These are phyloP conservation scores for Neotoma lepida DNA, from an alignment of 2,113 vertebrate genomes.

Conservation along the genomic window DNA sequence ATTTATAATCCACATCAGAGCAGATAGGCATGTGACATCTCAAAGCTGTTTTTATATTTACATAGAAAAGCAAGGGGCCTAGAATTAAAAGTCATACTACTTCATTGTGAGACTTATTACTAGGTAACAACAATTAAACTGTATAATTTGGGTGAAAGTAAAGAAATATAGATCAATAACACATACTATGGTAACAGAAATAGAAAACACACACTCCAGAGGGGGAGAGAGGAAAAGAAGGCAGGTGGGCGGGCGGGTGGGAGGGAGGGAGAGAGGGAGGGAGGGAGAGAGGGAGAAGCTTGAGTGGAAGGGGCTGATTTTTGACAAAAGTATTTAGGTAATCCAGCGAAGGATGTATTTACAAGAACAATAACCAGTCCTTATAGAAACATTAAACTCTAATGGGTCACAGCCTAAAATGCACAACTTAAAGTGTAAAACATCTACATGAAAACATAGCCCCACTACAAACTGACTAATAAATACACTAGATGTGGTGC, in stretches of 20 bases:
- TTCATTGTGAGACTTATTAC: neutral
- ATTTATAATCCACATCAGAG: neutral
- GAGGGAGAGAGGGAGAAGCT: neutral
- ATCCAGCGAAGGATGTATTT: neutral
- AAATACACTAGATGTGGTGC: neutral
- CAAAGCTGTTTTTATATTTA: conserved; percentile 20
- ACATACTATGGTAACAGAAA: neutral
- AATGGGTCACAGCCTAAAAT: neutral
- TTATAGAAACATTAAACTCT: neutral
- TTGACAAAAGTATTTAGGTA: neutral
- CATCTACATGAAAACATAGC: neutral
- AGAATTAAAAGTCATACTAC: neutral
- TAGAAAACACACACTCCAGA: neutral
- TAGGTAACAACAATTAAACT: neutral
- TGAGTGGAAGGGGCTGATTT: neutral
- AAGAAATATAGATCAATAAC: neutral
- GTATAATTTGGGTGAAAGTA: neutral
- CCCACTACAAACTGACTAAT: neutral
- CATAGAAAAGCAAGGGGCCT: neutral
- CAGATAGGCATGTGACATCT: neutral
- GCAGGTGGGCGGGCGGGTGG: accelerated
- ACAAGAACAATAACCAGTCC: neutral
- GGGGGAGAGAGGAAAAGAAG: accelerated
- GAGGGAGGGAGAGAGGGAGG: neutral
- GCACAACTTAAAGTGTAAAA: neutral